phyloP scores from a whole-genome alignment of 1,140 invertebrate genomes.

The Nasonia vitripennis region DNA sequence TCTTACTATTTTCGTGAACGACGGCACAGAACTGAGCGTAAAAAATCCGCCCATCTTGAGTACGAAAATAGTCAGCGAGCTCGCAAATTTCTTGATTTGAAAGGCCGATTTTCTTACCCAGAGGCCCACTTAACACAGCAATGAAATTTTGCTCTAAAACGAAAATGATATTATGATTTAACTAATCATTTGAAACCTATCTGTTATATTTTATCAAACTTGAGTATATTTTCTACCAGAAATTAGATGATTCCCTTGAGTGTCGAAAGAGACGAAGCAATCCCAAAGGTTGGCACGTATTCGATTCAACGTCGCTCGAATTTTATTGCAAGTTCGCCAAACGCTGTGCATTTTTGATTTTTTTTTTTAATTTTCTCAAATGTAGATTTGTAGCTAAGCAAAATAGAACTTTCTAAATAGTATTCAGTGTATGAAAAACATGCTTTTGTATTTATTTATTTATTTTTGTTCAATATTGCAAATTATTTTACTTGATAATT shows the following conservation, averaged over 20 bases:
- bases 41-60: constrained; percentile 82
- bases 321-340: constrained; percentile 85
- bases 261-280: constrained; percentile 80
- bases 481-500: no score
- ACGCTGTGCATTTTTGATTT: constrained; percentile 69
- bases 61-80: constrained; percentile 83
- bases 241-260: constrained; percentile 79
- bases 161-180: background rate
- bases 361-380: background rate
- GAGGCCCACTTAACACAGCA: constrained; percentile 77
- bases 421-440: no score
- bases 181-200: background rate
- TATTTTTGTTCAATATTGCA: no score
- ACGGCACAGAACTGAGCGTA: constrained; percentile 83
- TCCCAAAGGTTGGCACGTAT: constrained; percentile 81
- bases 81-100: constrained; percentile 82
- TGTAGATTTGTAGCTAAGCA: no score
- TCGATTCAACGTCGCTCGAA: constrained; percentile 81
- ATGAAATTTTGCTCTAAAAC: constrained; percentile 82
- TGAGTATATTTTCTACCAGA: constrained; percentile 75
- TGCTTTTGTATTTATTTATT: no score
- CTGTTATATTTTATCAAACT: background rate
- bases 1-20: constrained; percentile 77
- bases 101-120: constrained; percentile 79
- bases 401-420: no score